Evolutionary conservation across 2,797 vertebrate genomes (phyloP).

Genomic region (Squalus acanthias): DNA sequence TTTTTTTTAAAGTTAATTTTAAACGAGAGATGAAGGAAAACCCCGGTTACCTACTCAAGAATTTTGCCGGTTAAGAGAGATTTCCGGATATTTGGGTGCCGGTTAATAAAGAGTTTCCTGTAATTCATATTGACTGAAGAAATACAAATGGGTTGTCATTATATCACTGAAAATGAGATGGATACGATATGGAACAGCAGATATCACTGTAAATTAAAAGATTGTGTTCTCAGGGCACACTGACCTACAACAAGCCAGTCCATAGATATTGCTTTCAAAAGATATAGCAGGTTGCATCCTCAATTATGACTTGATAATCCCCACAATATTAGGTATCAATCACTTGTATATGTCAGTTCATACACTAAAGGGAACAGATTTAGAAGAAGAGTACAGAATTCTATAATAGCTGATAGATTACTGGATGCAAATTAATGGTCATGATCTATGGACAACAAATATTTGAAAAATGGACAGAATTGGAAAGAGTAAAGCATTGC

Average conservation of each 20-base stretch:
- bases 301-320: background rate
- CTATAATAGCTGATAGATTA: background rate
- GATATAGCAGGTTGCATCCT: no score
- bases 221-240: background rate
- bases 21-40: no score
- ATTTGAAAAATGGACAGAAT: background rate
- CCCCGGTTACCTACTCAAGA: no score
- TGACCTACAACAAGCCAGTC: background rate
- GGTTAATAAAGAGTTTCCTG: no score
- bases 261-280: background rate
- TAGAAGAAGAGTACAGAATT: background rate
- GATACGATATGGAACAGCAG: background rate
- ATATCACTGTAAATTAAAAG: background rate
- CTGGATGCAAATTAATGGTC: background rate
- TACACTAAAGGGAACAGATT: background rate
- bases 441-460: background rate
- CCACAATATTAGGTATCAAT: background rate
- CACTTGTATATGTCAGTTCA: background rate
- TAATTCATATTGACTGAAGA: background rate
- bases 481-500: background rate
- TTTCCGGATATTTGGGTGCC: no score
- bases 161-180: background rate
- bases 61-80: no score
- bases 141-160: background rate
- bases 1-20: no score